Percentiles rank a stretch among this genome's conserved stretches.
Conservation (phyloP, 2,113 vertebrate genomes). For the Salvelinus namaycush region DNA sequence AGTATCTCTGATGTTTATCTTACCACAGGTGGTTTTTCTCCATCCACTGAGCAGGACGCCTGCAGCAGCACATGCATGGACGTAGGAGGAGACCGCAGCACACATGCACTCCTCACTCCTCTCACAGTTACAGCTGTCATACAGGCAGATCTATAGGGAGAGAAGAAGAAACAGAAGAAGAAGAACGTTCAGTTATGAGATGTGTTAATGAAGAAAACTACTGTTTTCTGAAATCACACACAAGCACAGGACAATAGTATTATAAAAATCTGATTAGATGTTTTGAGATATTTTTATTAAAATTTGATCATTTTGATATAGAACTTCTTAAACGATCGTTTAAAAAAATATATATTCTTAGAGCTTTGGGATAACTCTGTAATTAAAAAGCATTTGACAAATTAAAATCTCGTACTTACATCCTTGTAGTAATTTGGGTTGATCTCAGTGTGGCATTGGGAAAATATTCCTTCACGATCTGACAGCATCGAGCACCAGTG, state of each 20-base stretch:
- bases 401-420: constrained; percentile 65
- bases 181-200: too few relatives aligned
- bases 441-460: constrained; percentile 80
- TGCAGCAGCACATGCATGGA: constrained; percentile 77
- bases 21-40: constrained; percentile 74
- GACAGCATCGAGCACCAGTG: constrained; percentile 83
- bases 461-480: constrained; percentile 73
- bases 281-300: too few relatives aligned
- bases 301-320: too few relatives aligned
- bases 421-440: constrained; percentile 75
- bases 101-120: constrained; percentile 87
- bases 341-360: too few relatives aligned
- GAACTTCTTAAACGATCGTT: too few relatives aligned
- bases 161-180: too few relatives aligned
- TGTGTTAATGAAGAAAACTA: too few relatives aligned
- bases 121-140: constrained; percentile 87
- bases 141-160: constrained; percentile 81
- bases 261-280: too few relatives aligned
- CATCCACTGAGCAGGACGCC: constrained; percentile 75
- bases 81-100: constrained; percentile 82
- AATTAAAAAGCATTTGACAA: background rate
- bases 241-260: too few relatives aligned
- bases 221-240: background rate
- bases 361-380: background rate
- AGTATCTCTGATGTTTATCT: constrained; percentile 29